These are phyloP conservation scores for Ciconia stormi DNA, from an alignment of 2,113 vertebrate genomes.

Conservation along the genomic window DNA sequence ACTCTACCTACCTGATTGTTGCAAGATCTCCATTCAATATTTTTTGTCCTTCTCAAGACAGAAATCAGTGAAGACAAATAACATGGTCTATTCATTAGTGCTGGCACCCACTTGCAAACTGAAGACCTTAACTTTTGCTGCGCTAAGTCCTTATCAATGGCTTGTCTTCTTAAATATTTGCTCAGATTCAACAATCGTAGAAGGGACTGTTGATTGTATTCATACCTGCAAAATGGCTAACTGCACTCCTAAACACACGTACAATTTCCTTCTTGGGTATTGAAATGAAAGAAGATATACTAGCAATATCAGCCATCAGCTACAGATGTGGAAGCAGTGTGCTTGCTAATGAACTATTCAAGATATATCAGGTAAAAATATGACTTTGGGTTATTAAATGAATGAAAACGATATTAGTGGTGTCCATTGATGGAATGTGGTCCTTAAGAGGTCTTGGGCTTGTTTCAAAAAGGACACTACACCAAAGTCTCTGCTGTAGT, in stretches of 20 bases:
- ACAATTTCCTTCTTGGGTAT: background rate
- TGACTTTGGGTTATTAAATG: background rate
- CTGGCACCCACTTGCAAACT: background rate
- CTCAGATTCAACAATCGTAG: accelerated
- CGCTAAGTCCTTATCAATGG: background rate
- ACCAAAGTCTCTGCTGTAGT: background rate
- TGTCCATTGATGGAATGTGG: background rate
- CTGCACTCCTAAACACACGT: background rate
- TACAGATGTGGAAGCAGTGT: background rate
- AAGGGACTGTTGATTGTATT: background rate
- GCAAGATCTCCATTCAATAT: background rate
- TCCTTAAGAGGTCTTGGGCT: background rate
- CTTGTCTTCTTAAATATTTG: background rate
- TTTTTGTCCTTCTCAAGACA: background rate
- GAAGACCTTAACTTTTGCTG: background rate
- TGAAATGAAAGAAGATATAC: background rate
- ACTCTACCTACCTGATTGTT: background rate
- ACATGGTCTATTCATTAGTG: background rate
- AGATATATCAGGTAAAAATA: background rate
- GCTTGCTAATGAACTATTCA: background rate
- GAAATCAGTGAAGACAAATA: background rate
- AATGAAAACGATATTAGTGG: background rate
- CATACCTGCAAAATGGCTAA: background rate
- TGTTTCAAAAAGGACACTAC: background rate
- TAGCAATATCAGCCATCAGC: background rate